A percentile compares a stretch with the other conserved stretches of the same genome.
Conservation (phyloP, 1,140 invertebrate genomes). For the Ctenoplectra terminalis region DNA sequence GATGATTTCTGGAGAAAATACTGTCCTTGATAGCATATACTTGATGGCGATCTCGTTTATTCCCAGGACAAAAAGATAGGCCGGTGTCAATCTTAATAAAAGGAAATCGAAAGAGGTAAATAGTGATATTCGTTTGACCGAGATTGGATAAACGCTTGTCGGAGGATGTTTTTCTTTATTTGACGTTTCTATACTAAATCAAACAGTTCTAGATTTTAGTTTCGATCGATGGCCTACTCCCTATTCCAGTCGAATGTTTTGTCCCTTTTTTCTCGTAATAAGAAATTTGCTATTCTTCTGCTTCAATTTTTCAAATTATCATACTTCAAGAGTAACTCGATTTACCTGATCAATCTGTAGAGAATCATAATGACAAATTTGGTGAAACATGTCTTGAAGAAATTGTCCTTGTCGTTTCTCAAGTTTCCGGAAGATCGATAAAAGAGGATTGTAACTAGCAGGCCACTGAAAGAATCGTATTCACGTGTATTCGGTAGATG, state of each 20-base stretch:
- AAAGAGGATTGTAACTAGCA: conserved; percentile 90
- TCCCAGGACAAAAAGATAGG: conserved; percentile 91
- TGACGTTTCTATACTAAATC: no score
- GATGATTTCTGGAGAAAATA: conserved; percentile 89
- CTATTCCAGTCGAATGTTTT: no score
- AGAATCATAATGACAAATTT: conserved; percentile 85
- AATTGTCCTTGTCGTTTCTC: conserved; percentile 77
- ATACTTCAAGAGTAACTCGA: no score
- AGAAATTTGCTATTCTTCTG: no score
- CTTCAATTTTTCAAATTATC: no score
- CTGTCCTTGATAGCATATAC: conserved; percentile 85
- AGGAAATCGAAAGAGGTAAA: not conserved
- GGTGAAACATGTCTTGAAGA: conserved; percentile 75
- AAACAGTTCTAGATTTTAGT: no score
- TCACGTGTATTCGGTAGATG: no score
- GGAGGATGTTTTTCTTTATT: no score
- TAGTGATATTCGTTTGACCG: not conserved
- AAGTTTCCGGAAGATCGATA: conserved; percentile 85
- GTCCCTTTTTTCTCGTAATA: no score
- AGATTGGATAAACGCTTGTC: no score
- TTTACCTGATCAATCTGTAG: conserved; percentile 86
- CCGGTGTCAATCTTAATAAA: conserved; percentile 87
- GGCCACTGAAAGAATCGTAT: conserved; percentile 83
- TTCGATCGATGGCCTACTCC: no score
- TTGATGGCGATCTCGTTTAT: conserved; percentile 88